Evolutionary conservation across 1,140 invertebrate genomes (phyloP).

Genomic region (Drosophila ohnishii): DNA sequence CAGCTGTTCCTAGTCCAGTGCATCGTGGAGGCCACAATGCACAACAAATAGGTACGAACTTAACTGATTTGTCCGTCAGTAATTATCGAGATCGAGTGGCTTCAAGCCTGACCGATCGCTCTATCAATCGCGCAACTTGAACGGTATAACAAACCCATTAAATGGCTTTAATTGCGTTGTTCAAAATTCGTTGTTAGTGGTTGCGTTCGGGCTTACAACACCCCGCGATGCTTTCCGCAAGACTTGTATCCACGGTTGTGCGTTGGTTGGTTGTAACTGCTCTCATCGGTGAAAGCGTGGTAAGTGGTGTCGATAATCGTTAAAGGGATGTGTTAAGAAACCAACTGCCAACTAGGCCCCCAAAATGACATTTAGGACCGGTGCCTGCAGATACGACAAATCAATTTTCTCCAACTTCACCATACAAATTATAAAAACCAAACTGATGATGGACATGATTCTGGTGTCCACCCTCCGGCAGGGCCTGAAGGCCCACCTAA

Average conservation of each 20-base stretch:
- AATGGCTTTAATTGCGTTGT: background rate
- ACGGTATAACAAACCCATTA: conserved; percentile 32
- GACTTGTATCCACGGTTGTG: background rate
- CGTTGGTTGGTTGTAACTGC: conserved; percentile 2
- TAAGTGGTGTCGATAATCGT: background rate
- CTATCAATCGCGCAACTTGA: conserved; percentile 15
- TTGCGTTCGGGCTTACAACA: conserved; percentile 16
- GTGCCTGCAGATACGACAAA: conserved; percentile 44
- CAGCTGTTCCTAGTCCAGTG: conserved; percentile 26
- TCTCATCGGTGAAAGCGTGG: conserved; percentile 1
- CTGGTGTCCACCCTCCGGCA: conserved; percentile 26
- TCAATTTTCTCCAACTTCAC: conserved; percentile 63
- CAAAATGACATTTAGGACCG: conserved; percentile 55
- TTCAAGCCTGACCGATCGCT: conserved; percentile 4
- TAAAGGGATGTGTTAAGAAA: background rate
- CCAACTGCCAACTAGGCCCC: conserved; percentile 19
- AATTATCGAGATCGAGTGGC: conserved; percentile 1
- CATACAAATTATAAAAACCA: conserved; percentile 39
- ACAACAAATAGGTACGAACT: conserved; percentile 21
- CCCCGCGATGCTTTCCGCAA: conserved; percentile 9
- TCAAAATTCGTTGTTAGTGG: conserved; percentile 1
- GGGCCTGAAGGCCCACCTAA: conserved; percentile 58
- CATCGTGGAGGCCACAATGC: conserved; percentile 33
- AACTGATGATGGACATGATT: conserved; percentile 52
- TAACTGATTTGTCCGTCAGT: background rate